Conservation (phyloP, 2,797 vertebrate species). For the Linurgus olivaceus region DNA sequence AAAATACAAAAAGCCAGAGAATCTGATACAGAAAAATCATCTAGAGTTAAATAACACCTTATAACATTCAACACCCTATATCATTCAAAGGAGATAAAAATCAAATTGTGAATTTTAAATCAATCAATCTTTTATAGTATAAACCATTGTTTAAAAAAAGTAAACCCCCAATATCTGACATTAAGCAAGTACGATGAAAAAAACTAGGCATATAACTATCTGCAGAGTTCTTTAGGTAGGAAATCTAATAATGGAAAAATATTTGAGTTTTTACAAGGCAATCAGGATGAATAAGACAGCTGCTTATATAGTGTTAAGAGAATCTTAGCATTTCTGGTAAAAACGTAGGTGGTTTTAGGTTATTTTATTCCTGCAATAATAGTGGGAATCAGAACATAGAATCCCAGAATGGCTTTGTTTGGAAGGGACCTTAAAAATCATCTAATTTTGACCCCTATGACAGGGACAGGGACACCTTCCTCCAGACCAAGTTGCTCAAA, state of each 20-base stretch:
- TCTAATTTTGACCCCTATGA: background rate
- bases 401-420: fast-evolving
- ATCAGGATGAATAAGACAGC: background rate
- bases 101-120: background rate
- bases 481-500: background rate
- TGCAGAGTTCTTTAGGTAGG: background rate
- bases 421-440: background rate
- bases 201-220: background rate
- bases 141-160: background rate
- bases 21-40: background rate
- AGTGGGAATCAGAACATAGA: background rate
- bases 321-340: background rate
- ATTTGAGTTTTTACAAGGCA: background rate
- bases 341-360: fast-evolving
- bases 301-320: background rate
- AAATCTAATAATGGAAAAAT: background rate
- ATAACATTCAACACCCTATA: background rate
- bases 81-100: background rate
- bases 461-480: background rate
- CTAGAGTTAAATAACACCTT: background rate
- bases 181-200: background rate
- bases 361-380: background rate
- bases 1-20: background rate
- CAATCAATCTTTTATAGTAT: background rate
- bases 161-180: background rate